Percentiles rank a stretch among this genome's conserved stretches.
phyloP scores from a whole-genome alignment of 35 echinoderm and acorn worm species.

The Heliocidaris tuberculata region DNA sequence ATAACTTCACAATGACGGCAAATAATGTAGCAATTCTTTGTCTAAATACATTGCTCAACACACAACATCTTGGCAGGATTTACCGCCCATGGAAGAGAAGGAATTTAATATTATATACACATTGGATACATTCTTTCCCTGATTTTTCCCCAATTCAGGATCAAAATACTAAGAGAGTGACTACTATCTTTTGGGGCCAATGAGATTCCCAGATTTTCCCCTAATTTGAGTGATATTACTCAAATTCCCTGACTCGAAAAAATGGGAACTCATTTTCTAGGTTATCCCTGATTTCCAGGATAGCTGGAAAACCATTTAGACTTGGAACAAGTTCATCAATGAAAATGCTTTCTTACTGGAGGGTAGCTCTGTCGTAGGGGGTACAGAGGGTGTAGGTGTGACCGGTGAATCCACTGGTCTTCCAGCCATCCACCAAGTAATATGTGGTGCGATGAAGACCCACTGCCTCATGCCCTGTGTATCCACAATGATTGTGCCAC shows the following conservation, averaged over 20 bases:
- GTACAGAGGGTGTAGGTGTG: neutral
- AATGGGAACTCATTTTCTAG: neutral
- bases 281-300: neutral
- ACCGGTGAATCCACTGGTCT: neutral
- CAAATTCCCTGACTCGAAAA: neutral
- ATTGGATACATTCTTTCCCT: too few species aligned
- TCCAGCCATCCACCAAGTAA: slow-evolving; percentile 30
- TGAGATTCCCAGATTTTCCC: too few species aligned
- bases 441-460: neutral
- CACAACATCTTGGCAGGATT: too few species aligned
- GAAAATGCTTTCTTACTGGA: neutral
- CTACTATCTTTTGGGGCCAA: too few species aligned
- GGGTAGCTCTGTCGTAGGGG: neutral
- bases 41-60: neutral
- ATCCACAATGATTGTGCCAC: neutral
- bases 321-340: neutral
- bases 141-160: too few species aligned
- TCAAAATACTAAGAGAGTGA: too few species aligned
- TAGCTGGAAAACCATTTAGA: too few species aligned
- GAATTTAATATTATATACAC: too few species aligned
- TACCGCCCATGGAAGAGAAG: too few species aligned
- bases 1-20: neutral
- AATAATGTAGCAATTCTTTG: neutral
- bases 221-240: neutral
- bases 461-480: neutral